phyloP scores from a whole-genome alignment of 2,797 vertebrate species.

The Rhincodon typus region DNA sequence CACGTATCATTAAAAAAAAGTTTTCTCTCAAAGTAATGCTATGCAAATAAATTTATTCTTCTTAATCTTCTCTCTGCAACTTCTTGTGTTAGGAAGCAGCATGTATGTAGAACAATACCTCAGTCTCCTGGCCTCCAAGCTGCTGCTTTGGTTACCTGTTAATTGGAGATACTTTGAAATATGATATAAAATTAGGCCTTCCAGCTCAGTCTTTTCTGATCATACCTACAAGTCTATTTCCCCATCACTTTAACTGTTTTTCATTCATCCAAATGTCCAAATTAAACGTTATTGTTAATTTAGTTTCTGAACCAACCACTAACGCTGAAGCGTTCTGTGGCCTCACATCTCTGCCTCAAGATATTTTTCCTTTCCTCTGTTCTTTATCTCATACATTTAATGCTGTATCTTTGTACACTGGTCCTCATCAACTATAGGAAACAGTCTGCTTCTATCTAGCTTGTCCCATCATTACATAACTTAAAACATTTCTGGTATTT shows the following conservation, averaged over 20 bases:
- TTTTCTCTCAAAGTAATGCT: not conserved
- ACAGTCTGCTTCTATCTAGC: too few relatives aligned
- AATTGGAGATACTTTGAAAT: not conserved
- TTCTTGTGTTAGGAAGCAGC: not conserved
- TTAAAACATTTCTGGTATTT: not conserved
- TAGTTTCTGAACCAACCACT: too few relatives aligned
- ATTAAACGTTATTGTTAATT: not conserved
- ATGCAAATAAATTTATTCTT: not conserved
- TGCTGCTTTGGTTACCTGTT: not conserved
- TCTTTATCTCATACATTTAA: too few relatives aligned
- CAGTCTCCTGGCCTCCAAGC: not conserved
- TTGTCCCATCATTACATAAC: not conserved
- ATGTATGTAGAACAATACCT: not conserved
- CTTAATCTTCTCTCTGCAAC: not conserved
- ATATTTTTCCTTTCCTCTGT: too few relatives aligned
- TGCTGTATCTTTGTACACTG: too few relatives aligned
- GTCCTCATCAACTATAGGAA: too few relatives aligned
- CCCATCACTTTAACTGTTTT: too few relatives aligned
- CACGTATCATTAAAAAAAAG: not conserved
- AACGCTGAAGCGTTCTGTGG: too few relatives aligned
- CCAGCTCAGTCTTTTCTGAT: not conserved
- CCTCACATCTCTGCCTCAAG: too few relatives aligned
- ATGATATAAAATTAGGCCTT: too few relatives aligned
- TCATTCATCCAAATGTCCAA: not conserved
- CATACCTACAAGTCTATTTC: not conserved